These are phyloP conservation scores for Chaitophorus viminalis DNA, from an alignment of 2,888 invertebrate genomes.

Conservation along the genomic window DNA sequence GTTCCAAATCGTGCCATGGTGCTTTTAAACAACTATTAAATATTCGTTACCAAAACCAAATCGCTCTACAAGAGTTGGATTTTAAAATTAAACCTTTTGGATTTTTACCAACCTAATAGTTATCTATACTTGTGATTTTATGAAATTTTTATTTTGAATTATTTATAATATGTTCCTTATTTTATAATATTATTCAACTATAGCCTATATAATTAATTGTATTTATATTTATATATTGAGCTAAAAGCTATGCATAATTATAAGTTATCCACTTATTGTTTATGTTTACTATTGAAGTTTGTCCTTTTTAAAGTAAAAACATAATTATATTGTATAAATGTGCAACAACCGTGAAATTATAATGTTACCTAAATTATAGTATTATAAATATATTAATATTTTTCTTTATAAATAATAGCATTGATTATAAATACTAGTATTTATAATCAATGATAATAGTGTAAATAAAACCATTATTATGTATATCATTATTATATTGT, in stretches of 20 bases:
- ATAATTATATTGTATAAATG: not conserved
- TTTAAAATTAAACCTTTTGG: slow-evolving; percentile 44
- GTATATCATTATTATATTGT: too few species aligned
- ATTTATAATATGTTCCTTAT: not conserved
- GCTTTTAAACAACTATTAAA: slow-evolving; percentile 23
- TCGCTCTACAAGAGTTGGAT: slow-evolving; percentile 43
- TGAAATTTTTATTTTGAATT: not conserved
- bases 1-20: slow-evolving; percentile 42
- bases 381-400: not conserved
- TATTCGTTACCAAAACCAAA: slow-evolving; percentile 32
- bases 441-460: too few species aligned
- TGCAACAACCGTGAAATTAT: not conserved
- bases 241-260: too few species aligned
- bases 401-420: not conserved
- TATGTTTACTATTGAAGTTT: not conserved
- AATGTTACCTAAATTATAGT: not conserved
- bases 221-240: not conserved
- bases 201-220: not conserved
- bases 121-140: slow-evolving; percentile 40
- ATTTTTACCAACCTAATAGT: slow-evolving; percentile 15
- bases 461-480: too few species aligned
- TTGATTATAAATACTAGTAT: too few species aligned
- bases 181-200: not conserved
- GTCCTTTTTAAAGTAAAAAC: not conserved
- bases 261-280: not conserved